A percentile compares a stretch with the other conserved stretches of the same genome.
These are phyloP conservation scores for Pollenia labialis DNA, from an alignment of 2,888 invertebrate species.

Conservation along the genomic window DNA sequence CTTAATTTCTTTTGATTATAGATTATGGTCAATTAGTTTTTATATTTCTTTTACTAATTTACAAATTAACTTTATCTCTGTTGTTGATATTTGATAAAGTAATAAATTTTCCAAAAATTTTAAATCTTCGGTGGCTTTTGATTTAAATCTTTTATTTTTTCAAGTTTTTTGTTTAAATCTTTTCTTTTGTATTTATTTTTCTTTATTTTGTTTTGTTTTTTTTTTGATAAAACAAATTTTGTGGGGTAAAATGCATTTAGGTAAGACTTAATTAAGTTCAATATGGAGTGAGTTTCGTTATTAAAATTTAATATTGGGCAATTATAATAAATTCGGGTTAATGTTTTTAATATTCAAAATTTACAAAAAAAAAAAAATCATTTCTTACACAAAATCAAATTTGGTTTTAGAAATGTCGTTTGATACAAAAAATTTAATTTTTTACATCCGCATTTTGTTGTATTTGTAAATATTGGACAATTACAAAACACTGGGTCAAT, in stretches of 20 bases:
- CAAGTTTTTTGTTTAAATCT: neutral
- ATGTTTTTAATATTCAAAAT: too few species aligned
- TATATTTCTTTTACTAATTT: too few species aligned
- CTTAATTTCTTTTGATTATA: neutral
- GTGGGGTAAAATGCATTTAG: slow-evolving; percentile 1
- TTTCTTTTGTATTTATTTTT: slow-evolving; percentile 13
- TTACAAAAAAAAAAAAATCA: too few species aligned
- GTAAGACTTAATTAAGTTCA: neutral
- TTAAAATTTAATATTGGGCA: too few species aligned
- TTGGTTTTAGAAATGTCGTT: too few species aligned
- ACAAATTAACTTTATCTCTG: neutral
- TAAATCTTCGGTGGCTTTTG: neutral
- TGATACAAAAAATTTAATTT: too few species aligned
- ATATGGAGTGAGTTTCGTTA: neutral
- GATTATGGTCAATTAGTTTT: too few species aligned
- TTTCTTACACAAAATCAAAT: too few species aligned
- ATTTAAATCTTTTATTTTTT: neutral
- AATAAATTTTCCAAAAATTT: slow-evolving; percentile 20
- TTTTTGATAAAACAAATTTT: neutral
- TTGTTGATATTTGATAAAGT: neutral
- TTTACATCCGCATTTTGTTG: too few species aligned
- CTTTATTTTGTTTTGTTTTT: neutral
- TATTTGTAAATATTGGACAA: too few species aligned
- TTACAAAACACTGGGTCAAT: too few species aligned
- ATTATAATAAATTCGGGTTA: too few species aligned